Percentiles rank a stretch among this genome's conserved stretches.
phyloP scores from a whole-genome alignment of 2,888 invertebrate species.

The Ectropis crepuscularia region DNA sequence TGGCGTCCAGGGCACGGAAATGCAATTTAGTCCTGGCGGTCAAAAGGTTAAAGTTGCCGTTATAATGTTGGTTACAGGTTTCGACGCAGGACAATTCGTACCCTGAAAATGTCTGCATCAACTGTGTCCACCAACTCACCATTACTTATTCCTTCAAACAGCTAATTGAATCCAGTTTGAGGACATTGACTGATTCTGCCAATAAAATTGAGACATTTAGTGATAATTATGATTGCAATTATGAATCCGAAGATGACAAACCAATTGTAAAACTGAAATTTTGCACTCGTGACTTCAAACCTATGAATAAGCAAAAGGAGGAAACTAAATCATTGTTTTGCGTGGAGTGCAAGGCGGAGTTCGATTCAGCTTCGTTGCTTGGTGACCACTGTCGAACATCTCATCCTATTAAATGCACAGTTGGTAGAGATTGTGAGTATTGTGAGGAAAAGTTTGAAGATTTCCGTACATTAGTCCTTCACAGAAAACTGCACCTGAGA shows the following conservation, averaged over 20 bases:
- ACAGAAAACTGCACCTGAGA: constrained; percentile 73
- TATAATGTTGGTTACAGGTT: constrained; percentile 43
- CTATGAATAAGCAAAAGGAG: constrained; percentile 43
- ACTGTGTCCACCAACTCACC: constrained; percentile 76
- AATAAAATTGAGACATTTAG: constrained; percentile 51
- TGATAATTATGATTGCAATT: constrained; percentile 59
- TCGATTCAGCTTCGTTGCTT: constrained; percentile 58
- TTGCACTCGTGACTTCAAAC: constrained; percentile 47
- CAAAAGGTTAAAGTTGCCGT: too few species aligned
- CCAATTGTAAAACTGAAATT: constrained; percentile 44
- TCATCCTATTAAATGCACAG: constrained; percentile 63
- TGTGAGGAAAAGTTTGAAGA: constrained; percentile 79
- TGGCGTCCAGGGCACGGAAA: too few species aligned
- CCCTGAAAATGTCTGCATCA: constrained; percentile 73
- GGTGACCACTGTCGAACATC: constrained; percentile 66
- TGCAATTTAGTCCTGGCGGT: too few species aligned
- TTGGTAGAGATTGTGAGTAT: constrained; percentile 76
- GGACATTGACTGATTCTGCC: constrained; percentile 56
- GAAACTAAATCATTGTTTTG: constrained; percentile 62
- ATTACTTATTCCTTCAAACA: constrained; percentile 78
- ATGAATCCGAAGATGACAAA: constrained; percentile 61
- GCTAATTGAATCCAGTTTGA: constrained; percentile 69
- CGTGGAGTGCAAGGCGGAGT: constrained; percentile 74
- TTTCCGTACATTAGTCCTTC: constrained; percentile 70
- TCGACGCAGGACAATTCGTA: constrained; percentile 54